phyloP scores from a whole-genome alignment of 2,113 vertebrate genomes.

The Vulpes ferrilata region DNA sequence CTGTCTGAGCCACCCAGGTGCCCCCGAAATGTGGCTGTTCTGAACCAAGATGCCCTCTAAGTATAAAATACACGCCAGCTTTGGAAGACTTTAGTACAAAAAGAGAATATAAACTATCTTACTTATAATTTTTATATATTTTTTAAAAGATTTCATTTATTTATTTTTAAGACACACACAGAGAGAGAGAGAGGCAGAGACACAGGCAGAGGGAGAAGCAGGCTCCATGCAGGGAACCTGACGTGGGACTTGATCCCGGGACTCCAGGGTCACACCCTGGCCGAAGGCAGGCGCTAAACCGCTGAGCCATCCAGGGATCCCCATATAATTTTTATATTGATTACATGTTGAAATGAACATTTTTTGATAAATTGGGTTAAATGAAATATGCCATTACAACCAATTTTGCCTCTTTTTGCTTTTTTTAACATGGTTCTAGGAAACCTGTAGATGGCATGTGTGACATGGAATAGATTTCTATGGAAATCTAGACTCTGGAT shows the following conservation, averaged over 20 bases:
- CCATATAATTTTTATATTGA: not conserved
- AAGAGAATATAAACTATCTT: not conserved
- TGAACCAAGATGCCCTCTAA: rapidly evolving
- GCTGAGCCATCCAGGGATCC: too few relatives aligned
- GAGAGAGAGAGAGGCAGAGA: too few relatives aligned
- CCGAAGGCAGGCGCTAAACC: too few relatives aligned
- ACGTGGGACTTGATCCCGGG: too few relatives aligned
- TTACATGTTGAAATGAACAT: not conserved
- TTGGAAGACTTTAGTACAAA: not conserved
- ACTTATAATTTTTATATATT: not conserved
- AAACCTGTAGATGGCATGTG: not conserved
- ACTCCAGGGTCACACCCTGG: too few relatives aligned
- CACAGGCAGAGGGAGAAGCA: too few relatives aligned
- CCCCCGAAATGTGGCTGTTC: not conserved
- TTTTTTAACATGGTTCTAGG: not conserved
- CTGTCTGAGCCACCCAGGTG: not conserved
- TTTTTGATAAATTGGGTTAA: not conserved
- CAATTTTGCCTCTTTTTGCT: not conserved
- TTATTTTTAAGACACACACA: too few relatives aligned
- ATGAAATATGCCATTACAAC: not conserved
- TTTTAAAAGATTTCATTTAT: too few relatives aligned
- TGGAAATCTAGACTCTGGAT: too few relatives aligned
- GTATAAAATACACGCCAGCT: not conserved
- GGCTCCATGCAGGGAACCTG: too few relatives aligned
- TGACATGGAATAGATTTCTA: not conserved